phyloP scores from a whole-genome alignment of 92 coral and sea anemone species.

The Parazoanthus swiftii region DNA sequence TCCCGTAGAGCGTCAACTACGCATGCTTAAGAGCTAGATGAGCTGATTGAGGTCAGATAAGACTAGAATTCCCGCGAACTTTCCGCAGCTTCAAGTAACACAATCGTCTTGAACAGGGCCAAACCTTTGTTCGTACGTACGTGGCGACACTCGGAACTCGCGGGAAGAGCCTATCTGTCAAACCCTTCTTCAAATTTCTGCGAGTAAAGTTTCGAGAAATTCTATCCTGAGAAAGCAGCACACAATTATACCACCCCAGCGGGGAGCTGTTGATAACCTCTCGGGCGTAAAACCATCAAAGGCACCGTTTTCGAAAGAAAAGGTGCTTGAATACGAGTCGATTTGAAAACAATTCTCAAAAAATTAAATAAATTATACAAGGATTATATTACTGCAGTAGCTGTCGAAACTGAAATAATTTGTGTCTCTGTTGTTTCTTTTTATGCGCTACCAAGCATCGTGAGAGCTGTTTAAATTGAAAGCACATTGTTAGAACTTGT shows the following conservation, averaged over 20 bases:
- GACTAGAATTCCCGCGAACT: background rate
- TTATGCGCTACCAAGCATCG: background rate
- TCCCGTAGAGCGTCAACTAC: background rate
- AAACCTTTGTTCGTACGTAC: slow-evolving; percentile 6
- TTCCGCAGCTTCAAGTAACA: slow-evolving; percentile 15
- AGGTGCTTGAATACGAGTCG: slow-evolving; percentile 10
- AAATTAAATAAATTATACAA: slow-evolving; percentile 77
- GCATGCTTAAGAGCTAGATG: slow-evolving; percentile 15
- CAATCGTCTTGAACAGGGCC: background rate
- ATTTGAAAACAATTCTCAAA: slow-evolving; percentile 52
- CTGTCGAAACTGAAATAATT: slow-evolving; percentile 16
- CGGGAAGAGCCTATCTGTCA: background rate
- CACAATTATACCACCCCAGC: slow-evolving; percentile 9
- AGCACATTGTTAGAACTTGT: background rate
- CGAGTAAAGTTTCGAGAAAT: background rate
- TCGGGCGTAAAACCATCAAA: slow-evolving; percentile 42
- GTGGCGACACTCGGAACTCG: slow-evolving; percentile 19
- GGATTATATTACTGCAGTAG: slow-evolving; percentile 69
- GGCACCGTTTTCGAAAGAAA: slow-evolving; percentile 27
- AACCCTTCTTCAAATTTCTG: background rate
- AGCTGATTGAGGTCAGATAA: background rate
- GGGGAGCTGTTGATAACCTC: slow-evolving; percentile 14
- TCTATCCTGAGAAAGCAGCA: slow-evolving; percentile 19
- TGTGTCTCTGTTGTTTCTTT: background rate
- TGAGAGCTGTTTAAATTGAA: background rate